phyloP scores from a whole-genome alignment of 2,888 invertebrate genomes.

The Tetragonisca angustula region DNA sequence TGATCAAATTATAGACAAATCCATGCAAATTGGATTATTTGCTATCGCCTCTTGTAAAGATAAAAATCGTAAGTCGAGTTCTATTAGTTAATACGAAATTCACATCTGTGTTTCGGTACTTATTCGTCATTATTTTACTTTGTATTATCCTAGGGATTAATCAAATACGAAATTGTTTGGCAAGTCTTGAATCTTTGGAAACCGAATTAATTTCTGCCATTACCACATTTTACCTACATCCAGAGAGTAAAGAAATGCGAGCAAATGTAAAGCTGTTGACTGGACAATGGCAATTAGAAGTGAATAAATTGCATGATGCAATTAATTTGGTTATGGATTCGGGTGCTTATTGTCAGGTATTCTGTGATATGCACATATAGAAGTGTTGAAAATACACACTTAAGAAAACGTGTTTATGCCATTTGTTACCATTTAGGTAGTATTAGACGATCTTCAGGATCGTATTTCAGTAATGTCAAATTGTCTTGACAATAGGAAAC shows the following conservation, averaged over 20 bases:
- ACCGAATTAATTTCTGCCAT: constrained; percentile 88
- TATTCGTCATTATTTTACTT: background rate
- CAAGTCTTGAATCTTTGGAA: constrained; percentile 89
- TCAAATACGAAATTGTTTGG: constrained; percentile 87
- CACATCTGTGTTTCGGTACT: background rate
- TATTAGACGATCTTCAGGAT: constrained; percentile 80
- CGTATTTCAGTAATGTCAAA: constrained; percentile 76
- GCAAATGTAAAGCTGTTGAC: constrained; percentile 85
- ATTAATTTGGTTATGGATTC: constrained; percentile 89
- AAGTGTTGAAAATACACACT: constrained; percentile 6
- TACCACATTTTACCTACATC: constrained; percentile 83
- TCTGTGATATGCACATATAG: background rate
- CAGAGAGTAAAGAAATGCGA: constrained; percentile 85
- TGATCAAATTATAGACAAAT: constrained; percentile 88
- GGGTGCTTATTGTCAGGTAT: constrained; percentile 88
- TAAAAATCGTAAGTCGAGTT: constrained; percentile 81
- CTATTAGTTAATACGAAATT: background rate
- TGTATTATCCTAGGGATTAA: constrained; percentile 85
- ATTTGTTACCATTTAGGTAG: constrained; percentile 69
- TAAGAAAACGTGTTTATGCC: background rate
- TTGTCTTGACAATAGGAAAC: constrained; percentile 78
- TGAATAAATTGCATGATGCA: constrained; percentile 85
- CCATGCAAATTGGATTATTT: constrained; percentile 89
- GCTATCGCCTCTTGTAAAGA: constrained; percentile 87
- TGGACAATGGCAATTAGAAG: constrained; percentile 87